These are phyloP conservation scores for Parauchenoglanis ngamensis DNA, from an alignment of 2,797 vertebrate species.

Conservation along the genomic window DNA sequence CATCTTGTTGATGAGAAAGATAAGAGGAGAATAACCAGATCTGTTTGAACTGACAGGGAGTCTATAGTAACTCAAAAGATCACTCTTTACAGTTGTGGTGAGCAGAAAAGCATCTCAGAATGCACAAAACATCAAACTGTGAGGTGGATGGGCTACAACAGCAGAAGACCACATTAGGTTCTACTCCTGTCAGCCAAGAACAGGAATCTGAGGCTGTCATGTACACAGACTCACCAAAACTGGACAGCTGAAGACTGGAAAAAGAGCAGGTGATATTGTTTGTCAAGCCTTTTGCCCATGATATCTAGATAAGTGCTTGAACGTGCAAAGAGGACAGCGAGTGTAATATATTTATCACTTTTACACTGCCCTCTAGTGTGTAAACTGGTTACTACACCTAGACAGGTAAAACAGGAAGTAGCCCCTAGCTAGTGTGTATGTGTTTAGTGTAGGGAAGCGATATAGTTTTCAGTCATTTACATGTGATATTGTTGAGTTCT, in stretches of 20 bases:
- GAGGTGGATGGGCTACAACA: background rate
- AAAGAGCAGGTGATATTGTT: no score
- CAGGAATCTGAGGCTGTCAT: background rate
- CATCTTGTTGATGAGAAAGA: background rate
- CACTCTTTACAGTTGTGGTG: background rate
- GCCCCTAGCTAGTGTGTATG: background rate
- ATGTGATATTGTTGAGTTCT: background rate
- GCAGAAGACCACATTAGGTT: background rate
- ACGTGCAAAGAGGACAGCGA: background rate
- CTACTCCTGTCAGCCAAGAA: background rate
- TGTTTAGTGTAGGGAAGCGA: background rate
- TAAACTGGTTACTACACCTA: background rate
- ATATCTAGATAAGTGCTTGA: background rate
- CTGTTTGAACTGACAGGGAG: background rate
- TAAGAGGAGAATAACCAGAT: background rate
- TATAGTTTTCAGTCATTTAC: background rate
- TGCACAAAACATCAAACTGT: background rate
- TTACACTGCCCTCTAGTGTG: constrained; percentile 16
- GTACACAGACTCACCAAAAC: background rate
- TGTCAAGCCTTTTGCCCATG: background rate
- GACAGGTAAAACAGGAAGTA: background rate
- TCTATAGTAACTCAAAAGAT: background rate
- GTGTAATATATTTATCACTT: background rate
- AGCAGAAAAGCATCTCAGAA: background rate
- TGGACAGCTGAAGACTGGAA: no score